phyloP scores from a whole-genome alignment of 92 coral and sea anemone genomes.

The Umimayanthus chanpuru region DNA sequence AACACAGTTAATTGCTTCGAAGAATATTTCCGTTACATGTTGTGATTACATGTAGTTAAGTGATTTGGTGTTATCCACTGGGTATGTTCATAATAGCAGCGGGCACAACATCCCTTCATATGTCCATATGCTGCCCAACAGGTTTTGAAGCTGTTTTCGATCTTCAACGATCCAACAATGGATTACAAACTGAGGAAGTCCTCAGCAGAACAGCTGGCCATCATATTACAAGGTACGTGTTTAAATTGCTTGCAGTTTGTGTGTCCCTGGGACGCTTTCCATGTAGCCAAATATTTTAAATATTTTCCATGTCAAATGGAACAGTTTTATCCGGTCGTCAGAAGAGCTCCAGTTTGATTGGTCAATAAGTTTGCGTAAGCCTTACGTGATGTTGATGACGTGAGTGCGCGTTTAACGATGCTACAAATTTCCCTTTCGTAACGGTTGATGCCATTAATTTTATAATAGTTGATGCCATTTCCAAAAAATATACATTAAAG shows the following conservation, averaged over 20 bases:
- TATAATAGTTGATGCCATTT: too few relatives aligned
- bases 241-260: not conserved
- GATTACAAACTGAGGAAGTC: conserved; percentile 89
- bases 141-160: conserved; percentile 75
- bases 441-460: too few relatives aligned
- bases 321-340: too few relatives aligned
- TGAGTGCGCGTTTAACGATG: too few relatives aligned
- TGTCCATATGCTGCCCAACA: not conserved
- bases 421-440: too few relatives aligned
- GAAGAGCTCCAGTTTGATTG: too few relatives aligned
- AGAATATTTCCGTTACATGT: not conserved
- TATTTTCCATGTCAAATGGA: too few relatives aligned
- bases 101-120: not conserved
- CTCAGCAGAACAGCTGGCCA: conserved; percentile 96
- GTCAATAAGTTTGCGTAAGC: too few relatives aligned
- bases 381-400: too few relatives aligned
- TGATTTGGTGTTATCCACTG: not conserved
- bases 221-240: conserved; percentile 82
- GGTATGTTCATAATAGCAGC: not conserved
- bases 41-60: not conserved
- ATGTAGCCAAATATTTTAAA: too few relatives aligned
- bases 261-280: too few relatives aligned
- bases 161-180: conserved; percentile 67
- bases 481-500: too few relatives aligned
- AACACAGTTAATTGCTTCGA: not conserved